These are phyloP conservation scores for Crotalus helleri DNA, from an alignment of 2,113 vertebrate species.

Conservation along the genomic window DNA sequence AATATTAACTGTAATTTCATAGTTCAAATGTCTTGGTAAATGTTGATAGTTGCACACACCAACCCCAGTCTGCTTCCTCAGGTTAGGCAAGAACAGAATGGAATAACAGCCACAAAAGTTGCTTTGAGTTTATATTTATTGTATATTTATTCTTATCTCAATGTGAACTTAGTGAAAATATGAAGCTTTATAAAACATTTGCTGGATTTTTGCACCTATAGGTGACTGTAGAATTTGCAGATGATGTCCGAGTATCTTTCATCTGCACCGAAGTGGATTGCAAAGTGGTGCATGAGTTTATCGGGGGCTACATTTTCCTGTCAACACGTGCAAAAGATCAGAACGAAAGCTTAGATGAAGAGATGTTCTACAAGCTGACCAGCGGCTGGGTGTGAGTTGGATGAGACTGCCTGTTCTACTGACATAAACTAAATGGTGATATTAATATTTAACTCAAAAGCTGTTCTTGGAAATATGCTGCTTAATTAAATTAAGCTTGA, in stretches of 20 bases:
- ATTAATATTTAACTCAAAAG: constrained; percentile 72
- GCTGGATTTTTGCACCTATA: constrained; percentile 42
- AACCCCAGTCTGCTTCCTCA: not conserved
- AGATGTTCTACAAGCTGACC: constrained; percentile 99
- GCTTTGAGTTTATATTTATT: not conserved
- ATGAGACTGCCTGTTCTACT: constrained; percentile 7
- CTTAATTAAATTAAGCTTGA: constrained; percentile 82
- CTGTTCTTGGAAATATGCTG: constrained; percentile 76
- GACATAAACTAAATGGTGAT: constrained; percentile 58
- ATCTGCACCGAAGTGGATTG: constrained; percentile 96
- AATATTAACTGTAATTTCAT: not conserved
- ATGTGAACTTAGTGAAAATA: rapidly evolving
- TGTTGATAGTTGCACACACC: not conserved
- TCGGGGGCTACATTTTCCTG: constrained; percentile 97
- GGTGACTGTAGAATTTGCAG: constrained; percentile 97
- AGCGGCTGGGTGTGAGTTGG: constrained; percentile 92
- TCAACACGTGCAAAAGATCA: constrained; percentile 97
- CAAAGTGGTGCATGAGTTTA: constrained; percentile 98
- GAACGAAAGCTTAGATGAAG: constrained; percentile 97
- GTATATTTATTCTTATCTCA: not conserved
- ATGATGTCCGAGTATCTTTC: constrained; percentile 91
- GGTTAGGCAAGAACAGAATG: not conserved
- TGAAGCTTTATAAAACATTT: not conserved
- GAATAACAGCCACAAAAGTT: not conserved
- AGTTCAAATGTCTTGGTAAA: not conserved